Evolutionary conservation across 2,797 vertebrate genomes (phyloP), one percentile per base, ranked within the genome.

Genomic region (Picus viridis): DNA sequence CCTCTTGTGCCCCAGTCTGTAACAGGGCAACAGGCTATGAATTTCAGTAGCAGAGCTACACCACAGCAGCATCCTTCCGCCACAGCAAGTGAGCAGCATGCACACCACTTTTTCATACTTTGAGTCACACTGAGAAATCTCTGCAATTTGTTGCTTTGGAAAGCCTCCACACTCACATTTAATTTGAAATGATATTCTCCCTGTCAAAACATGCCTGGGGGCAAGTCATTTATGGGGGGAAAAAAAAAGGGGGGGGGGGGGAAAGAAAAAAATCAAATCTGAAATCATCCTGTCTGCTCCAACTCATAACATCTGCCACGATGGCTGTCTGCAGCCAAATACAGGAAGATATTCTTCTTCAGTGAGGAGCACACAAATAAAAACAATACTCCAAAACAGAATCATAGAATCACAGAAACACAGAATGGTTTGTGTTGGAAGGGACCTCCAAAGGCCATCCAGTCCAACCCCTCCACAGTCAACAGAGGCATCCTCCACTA

Each of bases 181-280:
- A 87, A 94, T 94, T 89, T 88, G 78, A 83, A 96, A 95, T 90
- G 8, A 92, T 70, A 58, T 83, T 88, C 41, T 93, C 80, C 87
- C 72, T 94, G 92, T 93, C 93, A 95, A 94, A 94, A 90, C 71
- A 70, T 47, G 92, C 92, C 89, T 92, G 69, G 9, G 64, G 90
- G 86, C 74, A 95, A 92, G 83, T 59, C 59, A 79, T 41, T 93
- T 86, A 72, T 23, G 62, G 26, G 23, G 16, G 22, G 54, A 39
- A 29, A 51, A 62, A 43, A 47, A 34, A 7, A 30, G 19, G 9
- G 5, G 29, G 49, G 51, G 36, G 36, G 36, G 58, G 49, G 51
- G 9, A 36, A 68, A 73, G 14, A 24, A 23, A 56, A 5, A 26
- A 53, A 78, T 6, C 54, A 73, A 80, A 51, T 12, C 26, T 61